Conservation (phyloP, 2,113 vertebrate genomes). For the Ptilonorhynchus violaceus region DNA sequence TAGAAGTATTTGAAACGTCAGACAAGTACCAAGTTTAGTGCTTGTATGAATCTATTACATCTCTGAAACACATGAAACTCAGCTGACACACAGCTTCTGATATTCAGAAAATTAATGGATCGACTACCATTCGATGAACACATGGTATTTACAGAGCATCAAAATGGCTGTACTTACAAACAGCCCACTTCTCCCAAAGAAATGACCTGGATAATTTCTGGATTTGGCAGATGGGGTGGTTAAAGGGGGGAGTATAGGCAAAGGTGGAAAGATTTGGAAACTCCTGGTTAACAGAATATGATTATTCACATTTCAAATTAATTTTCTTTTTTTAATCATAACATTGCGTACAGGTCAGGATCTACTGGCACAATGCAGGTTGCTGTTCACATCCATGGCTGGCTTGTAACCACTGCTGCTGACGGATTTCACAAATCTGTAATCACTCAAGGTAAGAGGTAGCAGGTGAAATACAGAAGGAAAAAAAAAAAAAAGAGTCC, state of each 20-base stretch:
- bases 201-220: not conserved
- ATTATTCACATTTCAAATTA: not conserved
- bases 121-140: not conserved
- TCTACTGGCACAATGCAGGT: not conserved
- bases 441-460: not conserved
- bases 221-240: not conserved
- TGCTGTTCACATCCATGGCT: not conserved
- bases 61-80: not conserved
- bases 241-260: not conserved
- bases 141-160: not conserved
- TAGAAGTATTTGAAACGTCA: not conserved
- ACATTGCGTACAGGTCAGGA: not conserved
- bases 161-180: not conserved
- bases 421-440: not conserved
- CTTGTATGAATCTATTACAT: not conserved
- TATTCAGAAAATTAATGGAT: not conserved
- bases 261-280: not conserved
- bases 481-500: not conserved
- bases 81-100: not conserved
- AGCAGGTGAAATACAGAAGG: not conserved
- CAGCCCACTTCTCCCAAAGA: not conserved
- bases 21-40: not conserved
- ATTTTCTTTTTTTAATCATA: not conserved
- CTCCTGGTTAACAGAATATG: not conserved
- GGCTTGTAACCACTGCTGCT: not conserved